These are phyloP conservation scores for Tragelaphus buxtoni DNA, from an alignment of 2,113 vertebrate species.

Conservation along the genomic window DNA sequence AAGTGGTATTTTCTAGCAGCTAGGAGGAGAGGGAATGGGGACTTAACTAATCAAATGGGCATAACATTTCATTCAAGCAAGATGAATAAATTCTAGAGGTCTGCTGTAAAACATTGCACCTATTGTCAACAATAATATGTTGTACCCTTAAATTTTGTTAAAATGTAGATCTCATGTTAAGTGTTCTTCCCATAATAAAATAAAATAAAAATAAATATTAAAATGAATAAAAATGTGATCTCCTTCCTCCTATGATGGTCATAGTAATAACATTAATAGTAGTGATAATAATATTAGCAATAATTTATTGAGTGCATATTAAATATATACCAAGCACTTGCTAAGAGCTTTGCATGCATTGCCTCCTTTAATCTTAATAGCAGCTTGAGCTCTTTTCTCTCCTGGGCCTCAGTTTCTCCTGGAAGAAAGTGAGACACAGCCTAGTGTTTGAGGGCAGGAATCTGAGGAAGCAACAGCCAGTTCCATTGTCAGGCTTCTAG, in stretches of 20 bases:
- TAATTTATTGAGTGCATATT: background rate
- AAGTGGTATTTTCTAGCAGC: background rate
- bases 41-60: background rate
- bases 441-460: background rate
- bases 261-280: background rate
- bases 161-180: background rate
- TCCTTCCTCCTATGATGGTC: background rate
- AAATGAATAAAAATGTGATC: background rate
- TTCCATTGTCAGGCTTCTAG: background rate
- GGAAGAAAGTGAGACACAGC: background rate
- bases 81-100: background rate
- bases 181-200: background rate
- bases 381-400: background rate
- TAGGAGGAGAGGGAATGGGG: background rate
- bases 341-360: background rate
- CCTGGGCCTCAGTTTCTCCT: constrained; percentile 1
- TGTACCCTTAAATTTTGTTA: background rate
- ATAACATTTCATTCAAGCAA: background rate
- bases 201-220: background rate
- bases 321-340: background rate
- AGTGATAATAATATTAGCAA: background rate
- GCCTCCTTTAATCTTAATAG: background rate
- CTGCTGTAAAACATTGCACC: background rate
- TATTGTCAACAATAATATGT: background rate
- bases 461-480: background rate